These are phyloP conservation scores for Cylloceria caligata DNA, from an alignment of 2,888 invertebrate species.

Conservation along the genomic window DNA sequence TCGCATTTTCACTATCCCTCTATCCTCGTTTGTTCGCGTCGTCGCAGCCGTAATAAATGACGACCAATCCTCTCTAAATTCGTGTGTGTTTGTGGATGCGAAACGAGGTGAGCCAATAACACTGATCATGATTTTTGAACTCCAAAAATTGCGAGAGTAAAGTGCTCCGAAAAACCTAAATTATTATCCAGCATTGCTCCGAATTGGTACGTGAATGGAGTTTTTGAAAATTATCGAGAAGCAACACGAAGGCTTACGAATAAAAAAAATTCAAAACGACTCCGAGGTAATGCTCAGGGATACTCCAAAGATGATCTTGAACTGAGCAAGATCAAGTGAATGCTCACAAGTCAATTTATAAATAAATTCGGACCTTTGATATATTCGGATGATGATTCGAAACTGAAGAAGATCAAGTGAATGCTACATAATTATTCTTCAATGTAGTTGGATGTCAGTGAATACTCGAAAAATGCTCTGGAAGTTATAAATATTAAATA, in stretches of 20 bases:
- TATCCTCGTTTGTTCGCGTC: constrained; percentile 59
- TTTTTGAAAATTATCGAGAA: no score
- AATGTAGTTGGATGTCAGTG: neutral
- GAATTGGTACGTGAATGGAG: neutral
- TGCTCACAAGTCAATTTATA: neutral
- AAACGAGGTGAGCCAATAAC: constrained; percentile 20
- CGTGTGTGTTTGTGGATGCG: constrained; percentile 52
- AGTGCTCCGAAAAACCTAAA: constrained; percentile 4
- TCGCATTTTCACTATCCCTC: constrained; percentile 45
- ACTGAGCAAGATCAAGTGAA: neutral
- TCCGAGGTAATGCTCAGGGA: neutral
- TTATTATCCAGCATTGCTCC: neutral
- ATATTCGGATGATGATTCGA: neutral
- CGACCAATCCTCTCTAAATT: constrained; percentile 46
- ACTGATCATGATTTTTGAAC: neutral
- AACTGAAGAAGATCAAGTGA: neutral
- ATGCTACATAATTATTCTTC: constrained; percentile 2
- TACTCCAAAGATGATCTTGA: neutral
- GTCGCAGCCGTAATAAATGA: constrained; percentile 50
- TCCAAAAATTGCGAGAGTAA: constrained; percentile 9
- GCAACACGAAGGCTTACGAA: neutral
- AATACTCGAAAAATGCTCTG: neutral
- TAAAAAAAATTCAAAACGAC: neutral
- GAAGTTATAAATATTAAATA: neutral
- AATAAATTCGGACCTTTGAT: neutral